Percentiles rank a stretch among this genome's conserved stretches.
phyloP scores from a whole-genome alignment of 2,113 vertebrate species.

The Perognathus longimembris region DNA sequence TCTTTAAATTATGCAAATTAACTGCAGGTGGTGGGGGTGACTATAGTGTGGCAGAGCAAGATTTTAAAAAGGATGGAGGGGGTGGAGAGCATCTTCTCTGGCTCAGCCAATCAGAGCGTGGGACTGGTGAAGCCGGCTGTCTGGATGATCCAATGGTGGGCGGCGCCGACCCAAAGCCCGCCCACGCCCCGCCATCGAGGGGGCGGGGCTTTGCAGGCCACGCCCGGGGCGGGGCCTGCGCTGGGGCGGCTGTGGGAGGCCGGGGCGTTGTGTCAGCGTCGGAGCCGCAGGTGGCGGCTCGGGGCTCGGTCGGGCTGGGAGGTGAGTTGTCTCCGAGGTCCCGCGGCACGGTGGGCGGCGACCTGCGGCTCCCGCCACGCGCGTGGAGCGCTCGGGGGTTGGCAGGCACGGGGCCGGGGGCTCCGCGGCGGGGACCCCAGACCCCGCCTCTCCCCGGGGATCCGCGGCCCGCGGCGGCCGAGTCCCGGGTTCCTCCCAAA shows the following conservation, averaged over 20 bases:
- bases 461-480: not conserved
- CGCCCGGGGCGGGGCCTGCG: conserved; percentile 15
- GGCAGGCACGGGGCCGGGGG: not conserved
- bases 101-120: conserved; percentile 2
- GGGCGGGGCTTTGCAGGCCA: not conserved
- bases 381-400: too few species aligned
- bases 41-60: too few species aligned
- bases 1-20: conserved; percentile 78
- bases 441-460: not conserved
- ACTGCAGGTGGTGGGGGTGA: not conserved
- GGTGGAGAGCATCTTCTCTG: not conserved
- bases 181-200: not conserved
- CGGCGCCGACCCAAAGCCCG: not conserved
- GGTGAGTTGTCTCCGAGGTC: too few species aligned
- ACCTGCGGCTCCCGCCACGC: too few species aligned
- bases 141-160: conserved; percentile 34
- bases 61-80: too few species aligned
- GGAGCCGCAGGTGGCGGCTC: conserved; percentile 69
- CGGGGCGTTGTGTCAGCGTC: not conserved
- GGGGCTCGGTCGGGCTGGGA: too few species aligned
- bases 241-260: conserved; percentile 23
- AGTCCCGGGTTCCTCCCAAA: too few species aligned
- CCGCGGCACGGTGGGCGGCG: too few species aligned
- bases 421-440: not conserved
- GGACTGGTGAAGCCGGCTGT: not conserved